These are phyloP conservation scores for Pinna nobilis DNA, from an alignment of 1,140 invertebrate species.

Conservation along the genomic window DNA sequence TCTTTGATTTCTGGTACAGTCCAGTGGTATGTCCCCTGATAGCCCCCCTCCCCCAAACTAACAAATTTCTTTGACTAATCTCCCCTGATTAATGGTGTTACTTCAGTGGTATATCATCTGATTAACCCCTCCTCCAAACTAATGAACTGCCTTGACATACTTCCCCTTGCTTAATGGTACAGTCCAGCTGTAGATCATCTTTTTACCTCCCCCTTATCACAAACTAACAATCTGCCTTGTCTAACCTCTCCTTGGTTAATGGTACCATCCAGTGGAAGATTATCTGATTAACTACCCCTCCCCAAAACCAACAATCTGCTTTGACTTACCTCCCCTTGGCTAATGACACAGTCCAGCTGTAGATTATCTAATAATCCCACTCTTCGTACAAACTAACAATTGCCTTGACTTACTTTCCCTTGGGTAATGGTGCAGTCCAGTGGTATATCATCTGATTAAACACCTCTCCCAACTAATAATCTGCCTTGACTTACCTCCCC, in stretches of 20 bases:
- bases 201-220: too few species aligned
- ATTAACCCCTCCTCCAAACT: too few species aligned
- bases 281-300: constrained; percentile 74
- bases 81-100: not conserved
- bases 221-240: constrained; percentile 26
- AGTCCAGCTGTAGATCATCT: constrained; percentile 2
- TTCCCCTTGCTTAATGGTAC: constrained; percentile 22
- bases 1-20: too few species aligned
- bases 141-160: not conserved
- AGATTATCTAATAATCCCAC: too few species aligned
- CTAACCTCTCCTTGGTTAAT: constrained; percentile 74
- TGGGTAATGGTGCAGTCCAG: constrained; percentile 75
- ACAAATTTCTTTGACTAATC: not conserved
- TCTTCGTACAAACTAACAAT: too few species aligned
- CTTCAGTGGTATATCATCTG: not conserved
- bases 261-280: constrained; percentile 74
- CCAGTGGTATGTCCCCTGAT: too few species aligned
- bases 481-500: constrained; percentile 68
- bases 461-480: constrained; percentile 74
- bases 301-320: constrained; percentile 65
- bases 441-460: constrained; percentile 66
- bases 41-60: too few species aligned
- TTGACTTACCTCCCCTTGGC: constrained; percentile 72
- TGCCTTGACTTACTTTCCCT: constrained; percentile 71
- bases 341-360: constrained; percentile 75